These are phyloP conservation scores for Pegea sp. DNA, from an alignment of 23 tunicate genomes.

Conservation along the genomic window DNA sequence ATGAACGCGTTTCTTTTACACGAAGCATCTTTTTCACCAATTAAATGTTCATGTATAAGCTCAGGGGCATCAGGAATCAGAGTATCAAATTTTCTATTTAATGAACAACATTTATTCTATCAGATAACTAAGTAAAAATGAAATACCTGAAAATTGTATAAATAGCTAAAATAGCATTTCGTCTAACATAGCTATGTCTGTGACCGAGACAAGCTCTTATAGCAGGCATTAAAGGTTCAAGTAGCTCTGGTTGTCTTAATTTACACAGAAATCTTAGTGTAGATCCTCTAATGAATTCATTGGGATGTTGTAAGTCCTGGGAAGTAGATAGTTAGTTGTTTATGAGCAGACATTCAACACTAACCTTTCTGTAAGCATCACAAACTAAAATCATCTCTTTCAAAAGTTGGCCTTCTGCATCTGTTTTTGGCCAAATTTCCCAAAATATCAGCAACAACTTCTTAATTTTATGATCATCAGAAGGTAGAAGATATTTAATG, in stretches of 20 bases:
- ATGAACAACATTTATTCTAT: not conserved
- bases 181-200: conserved; percentile 90
- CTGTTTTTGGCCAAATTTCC: conserved; percentile 99
- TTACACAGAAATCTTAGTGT: conserved; percentile 95
- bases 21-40: conserved; percentile 91
- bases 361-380: conserved; percentile 97
- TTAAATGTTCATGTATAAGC: conserved; percentile 77
- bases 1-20: conserved; percentile 98
- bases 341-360: not conserved
- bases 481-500: conserved; percentile 87
- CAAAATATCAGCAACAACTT: conserved; percentile 86
- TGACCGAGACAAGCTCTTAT: conserved; percentile 94
- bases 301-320: conserved; percentile 97
- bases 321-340: not conserved
- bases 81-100: conserved; percentile 64
- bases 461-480: conserved; percentile 85
- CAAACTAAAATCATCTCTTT: conserved; percentile 98
- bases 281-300: conserved; percentile 97
- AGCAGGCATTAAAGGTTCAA: conserved; percentile 97
- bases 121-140: not conserved
- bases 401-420: conserved; percentile 64
- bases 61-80: conserved; percentile 99
- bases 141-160: conserved; percentile 78
- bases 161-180: conserved; percentile 97
- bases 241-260: conserved; percentile 77